These are phyloP conservation scores for Etheostoma cragini DNA, from an alignment of 2,113 vertebrate species.

Conservation along the genomic window DNA sequence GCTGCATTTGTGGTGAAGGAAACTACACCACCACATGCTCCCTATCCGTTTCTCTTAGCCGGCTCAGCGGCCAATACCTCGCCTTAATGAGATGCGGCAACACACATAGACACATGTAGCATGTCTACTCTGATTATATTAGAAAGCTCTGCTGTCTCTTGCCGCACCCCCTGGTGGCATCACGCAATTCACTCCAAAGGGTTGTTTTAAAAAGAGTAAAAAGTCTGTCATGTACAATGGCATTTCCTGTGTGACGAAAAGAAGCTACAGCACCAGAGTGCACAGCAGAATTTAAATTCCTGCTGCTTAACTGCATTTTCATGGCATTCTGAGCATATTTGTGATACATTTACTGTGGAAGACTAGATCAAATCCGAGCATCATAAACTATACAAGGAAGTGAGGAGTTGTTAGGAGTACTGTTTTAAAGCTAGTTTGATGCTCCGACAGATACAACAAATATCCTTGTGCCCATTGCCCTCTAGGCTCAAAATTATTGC, in stretches of 20 bases:
- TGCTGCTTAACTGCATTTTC: background rate
- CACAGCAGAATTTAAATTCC: background rate
- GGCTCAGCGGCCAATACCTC: constrained; percentile 67
- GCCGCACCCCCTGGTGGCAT: constrained; percentile 59
- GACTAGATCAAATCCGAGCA: background rate
- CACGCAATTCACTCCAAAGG: constrained; percentile 50
- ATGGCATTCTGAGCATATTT: background rate
- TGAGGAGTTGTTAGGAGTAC: background rate
- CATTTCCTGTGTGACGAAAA: background rate
- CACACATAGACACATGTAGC: constrained; percentile 80
- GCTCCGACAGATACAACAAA: constrained; percentile 6
- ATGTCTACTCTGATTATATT: constrained; percentile 77
- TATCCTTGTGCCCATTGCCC: background rate
- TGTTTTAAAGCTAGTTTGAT: constrained; percentile 8
- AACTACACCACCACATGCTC: constrained; percentile 63
- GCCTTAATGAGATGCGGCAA: constrained; percentile 77
- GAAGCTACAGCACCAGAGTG: background rate
- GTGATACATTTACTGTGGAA: background rate
- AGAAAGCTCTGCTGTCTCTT: constrained; percentile 51
- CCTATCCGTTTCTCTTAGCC: constrained; percentile 60
- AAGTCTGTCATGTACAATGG: constrained; percentile 3
- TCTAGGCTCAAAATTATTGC: background rate
- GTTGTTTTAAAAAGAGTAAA: constrained; percentile 8
- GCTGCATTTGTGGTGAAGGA: constrained; percentile 39
- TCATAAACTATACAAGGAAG: background rate